Conservation (phyloP, 2,888 invertebrate species). For the Hyposoter didymator region DNA sequence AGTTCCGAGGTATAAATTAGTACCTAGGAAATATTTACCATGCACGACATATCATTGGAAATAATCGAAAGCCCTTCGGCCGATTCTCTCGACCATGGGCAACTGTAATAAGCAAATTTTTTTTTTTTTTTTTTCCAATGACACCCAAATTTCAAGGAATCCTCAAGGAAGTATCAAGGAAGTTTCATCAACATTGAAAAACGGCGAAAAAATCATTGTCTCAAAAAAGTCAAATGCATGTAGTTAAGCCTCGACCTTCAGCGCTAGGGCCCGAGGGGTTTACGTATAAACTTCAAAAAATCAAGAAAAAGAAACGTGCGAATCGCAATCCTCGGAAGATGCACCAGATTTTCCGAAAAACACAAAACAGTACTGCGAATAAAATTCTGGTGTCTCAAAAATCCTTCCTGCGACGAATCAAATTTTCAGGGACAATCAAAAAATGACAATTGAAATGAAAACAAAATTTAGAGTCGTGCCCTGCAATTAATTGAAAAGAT, state of each 20-base stretch:
- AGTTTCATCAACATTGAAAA: neutral
- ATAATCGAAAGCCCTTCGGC: conserved; percentile 11
- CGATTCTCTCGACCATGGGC: conserved; percentile 6
- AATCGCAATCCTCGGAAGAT: neutral
- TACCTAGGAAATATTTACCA: conserved; percentile 35
- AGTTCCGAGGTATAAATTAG: conserved; percentile 4
- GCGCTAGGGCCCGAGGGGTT: conserved; percentile 61
- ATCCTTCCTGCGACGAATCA: neutral
- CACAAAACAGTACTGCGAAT: neutral
- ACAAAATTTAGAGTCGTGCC: neutral
- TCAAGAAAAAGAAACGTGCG: conserved; percentile 37
- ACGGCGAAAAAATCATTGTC: neutral
- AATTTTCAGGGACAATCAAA: neutral
- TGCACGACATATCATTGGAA: conserved; percentile 5
- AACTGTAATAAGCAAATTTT: neutral
- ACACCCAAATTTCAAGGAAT: neutral
- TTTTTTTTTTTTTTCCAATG: neutral
- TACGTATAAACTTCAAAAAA: conserved; percentile 40
- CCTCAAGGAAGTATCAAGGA: neutral
- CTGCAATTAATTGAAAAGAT: neutral
- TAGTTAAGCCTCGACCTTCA: conserved; percentile 34
- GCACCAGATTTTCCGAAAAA: neutral
- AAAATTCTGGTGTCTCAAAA: neutral
- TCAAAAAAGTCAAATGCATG: neutral
- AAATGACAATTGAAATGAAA: neutral